phyloP scores from a whole-genome alignment of 1,140 invertebrate species.

The Leptinotarsa undecemlineata region DNA sequence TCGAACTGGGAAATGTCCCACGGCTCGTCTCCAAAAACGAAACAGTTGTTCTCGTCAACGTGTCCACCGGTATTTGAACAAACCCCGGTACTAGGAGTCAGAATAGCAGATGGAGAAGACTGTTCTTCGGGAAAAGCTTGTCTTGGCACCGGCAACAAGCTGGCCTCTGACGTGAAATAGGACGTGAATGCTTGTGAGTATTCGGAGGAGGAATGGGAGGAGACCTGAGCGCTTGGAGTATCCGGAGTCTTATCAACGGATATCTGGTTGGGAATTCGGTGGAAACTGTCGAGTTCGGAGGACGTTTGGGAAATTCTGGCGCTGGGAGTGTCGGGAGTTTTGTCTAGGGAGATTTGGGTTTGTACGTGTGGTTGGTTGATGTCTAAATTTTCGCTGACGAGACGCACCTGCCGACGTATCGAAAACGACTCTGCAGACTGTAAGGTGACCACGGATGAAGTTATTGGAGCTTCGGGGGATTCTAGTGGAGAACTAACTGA shows the following conservation, averaged over 20 bases:
- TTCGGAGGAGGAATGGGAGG: slow-evolving; percentile 36
- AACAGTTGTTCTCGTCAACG: slow-evolving; percentile 46
- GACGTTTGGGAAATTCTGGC: neutral
- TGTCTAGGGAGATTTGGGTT: slow-evolving; percentile 15
- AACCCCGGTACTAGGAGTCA: slow-evolving; percentile 59
- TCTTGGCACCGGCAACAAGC: slow-evolving; percentile 50
- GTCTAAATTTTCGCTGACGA: slow-evolving; percentile 28
- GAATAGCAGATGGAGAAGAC: slow-evolving; percentile 61
- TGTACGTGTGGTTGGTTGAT: slow-evolving; percentile 27
- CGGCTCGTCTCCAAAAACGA: slow-evolving; percentile 49
- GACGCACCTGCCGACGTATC: slow-evolving; percentile 59
- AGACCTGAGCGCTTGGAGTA: slow-evolving; percentile 51
- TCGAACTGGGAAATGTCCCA: slow-evolving; percentile 53
- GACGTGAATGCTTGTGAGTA: slow-evolving; percentile 60
- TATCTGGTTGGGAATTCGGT: neutral
- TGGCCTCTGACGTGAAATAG: slow-evolving; percentile 62
- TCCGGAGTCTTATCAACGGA: slow-evolving; percentile 37
- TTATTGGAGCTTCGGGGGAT: slow-evolving; percentile 65
- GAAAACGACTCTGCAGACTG: slow-evolving; percentile 65
- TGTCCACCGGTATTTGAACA: slow-evolving; percentile 44
- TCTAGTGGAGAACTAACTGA: slow-evolving; percentile 73
- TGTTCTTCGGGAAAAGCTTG: slow-evolving; percentile 48
- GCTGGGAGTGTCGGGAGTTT: slow-evolving; percentile 28
- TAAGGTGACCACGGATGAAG: slow-evolving; percentile 64
- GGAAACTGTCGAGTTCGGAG: neutral